Evolutionary conservation across 2,797 vertebrate species (phyloP), one percentile per base, ranked within the genome.

Genomic region (Malacoctenus gilli): DNA sequence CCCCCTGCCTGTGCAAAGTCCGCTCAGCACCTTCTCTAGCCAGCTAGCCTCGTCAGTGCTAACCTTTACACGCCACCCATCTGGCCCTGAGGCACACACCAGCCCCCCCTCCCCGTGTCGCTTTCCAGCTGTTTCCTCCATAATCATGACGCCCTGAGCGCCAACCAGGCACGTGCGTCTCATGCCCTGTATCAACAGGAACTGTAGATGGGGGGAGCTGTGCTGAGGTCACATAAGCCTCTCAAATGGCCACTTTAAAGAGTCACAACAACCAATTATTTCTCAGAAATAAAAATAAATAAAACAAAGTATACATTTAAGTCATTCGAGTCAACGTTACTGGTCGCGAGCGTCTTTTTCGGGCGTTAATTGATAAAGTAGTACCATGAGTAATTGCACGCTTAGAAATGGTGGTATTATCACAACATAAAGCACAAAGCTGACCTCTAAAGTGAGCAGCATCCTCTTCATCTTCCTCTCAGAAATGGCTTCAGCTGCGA

Each of bases 81-180:
- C 30, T 55, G 46, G 37, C 68, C 66, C 37, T n/a, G 40, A 53
- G 44, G 16, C 52, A 7, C 38, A 60, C 31, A 46, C 35, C 35
- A 13, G 49, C 22, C 40, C 52, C 65, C 40, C 36, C 22, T 37
- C 52, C 65, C 40, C 36, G 42, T 19, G 41, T 22, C 28, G 40
- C 35, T 72, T 60, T 73, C 84, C 79, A 87, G 79, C 75, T 89
- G 83, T 84, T 83, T 77, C 67, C 64, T 69, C 31, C 62, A 83
- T 42, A 53, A 68, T 62, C 28, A 1, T 79, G 80, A 77, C 66
- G 59, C 23, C 15, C 28, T 8, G 1, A 41, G n/a, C 48, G 34
- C 31, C 49, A 30, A 50, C 6, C 50, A 65, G 11, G 2, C 79
- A 86, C 69, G 73, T 78, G 76, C 56, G 59, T 2, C 52, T 13